phyloP scores from a whole-genome alignment of 2,888 invertebrate genomes.

The Luperina testacea region DNA sequence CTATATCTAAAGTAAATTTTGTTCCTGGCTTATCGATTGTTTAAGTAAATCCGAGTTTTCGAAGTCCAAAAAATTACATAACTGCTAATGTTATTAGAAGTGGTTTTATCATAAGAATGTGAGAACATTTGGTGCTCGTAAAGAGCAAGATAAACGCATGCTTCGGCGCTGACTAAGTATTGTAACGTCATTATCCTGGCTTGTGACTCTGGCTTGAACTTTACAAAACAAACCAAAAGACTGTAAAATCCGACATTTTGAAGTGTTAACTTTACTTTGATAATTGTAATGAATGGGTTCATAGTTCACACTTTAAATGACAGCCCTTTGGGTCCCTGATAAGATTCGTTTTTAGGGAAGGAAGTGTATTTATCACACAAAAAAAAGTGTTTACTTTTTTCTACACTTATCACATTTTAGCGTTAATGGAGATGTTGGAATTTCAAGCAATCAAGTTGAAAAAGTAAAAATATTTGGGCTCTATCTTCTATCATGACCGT shows the following conservation, averaged over 20 bases:
- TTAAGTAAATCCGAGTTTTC: neutral
- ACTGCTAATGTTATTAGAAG: neutral
- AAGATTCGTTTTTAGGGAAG: constrained; percentile 6
- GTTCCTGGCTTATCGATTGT: neutral
- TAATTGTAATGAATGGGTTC: constrained; percentile 1
- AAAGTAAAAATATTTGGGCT: neutral
- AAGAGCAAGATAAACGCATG: constrained; percentile 16
- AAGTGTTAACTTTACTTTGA: constrained; percentile 7
- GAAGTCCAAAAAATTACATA: neutral
- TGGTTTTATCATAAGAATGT: neutral
- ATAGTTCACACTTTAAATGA: constrained; percentile 18
- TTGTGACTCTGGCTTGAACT: neutral
- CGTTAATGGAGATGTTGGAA: neutral
- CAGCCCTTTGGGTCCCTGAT: constrained; percentile 5
- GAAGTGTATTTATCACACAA: neutral
- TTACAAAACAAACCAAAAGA: neutral
- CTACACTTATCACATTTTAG: neutral
- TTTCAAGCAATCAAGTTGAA: neutral
- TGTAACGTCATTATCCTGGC: neutral
- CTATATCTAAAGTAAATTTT: neutral
- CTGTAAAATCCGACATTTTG: constrained; percentile 3
- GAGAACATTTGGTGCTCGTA: neutral
- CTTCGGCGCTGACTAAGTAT: constrained; percentile 31
- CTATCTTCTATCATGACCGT: neutral
- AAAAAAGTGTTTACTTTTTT: neutral